Conservation (phyloP, 2,888 invertebrate genomes). For the Cynaeus angustus region DNA sequence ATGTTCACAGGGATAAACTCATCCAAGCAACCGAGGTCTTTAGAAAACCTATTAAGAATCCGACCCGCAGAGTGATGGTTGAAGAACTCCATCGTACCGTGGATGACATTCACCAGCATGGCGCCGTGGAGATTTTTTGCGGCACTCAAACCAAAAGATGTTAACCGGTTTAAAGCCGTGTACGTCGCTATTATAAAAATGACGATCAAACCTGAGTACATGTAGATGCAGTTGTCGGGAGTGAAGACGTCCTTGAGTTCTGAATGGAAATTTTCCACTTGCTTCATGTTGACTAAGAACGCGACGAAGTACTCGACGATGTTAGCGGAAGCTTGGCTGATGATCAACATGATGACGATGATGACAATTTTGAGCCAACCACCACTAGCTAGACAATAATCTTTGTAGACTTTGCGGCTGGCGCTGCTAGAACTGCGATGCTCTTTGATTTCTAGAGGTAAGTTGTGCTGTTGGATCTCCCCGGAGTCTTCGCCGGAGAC, state of each 20-base stretch:
- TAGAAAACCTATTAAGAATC: slow-evolving; percentile 65
- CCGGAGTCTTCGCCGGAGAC: background rate
- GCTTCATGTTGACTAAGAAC: slow-evolving; percentile 11
- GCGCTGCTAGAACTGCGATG: slow-evolving; percentile 1
- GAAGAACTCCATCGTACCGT: slow-evolving; percentile 61
- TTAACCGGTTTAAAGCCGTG: slow-evolving; percentile 22
- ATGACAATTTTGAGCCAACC: background rate
- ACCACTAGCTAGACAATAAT: slow-evolving; percentile 15
- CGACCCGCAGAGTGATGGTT: slow-evolving; percentile 61
- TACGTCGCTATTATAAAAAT: slow-evolving; percentile 43
- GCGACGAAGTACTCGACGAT: slow-evolving; percentile 19
- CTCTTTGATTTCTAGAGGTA: slow-evolving; percentile 19
- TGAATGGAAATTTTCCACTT: background rate
- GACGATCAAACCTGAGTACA: slow-evolving; percentile 50
- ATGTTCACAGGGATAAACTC: slow-evolving; percentile 72
- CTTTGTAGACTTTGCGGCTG: background rate
- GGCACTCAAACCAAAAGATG: slow-evolving; percentile 43
- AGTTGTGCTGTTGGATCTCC: background rate
- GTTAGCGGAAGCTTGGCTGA: slow-evolving; percentile 7
- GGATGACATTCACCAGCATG: slow-evolving; percentile 55
- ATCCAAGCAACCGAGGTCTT: slow-evolving; percentile 60
- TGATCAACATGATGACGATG: slow-evolving; percentile 4
- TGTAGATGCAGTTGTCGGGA: slow-evolving; percentile 61
- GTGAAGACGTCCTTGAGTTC: slow-evolving; percentile 7
- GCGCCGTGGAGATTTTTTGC: slow-evolving; percentile 56